Evolutionary conservation across 2,797 vertebrate genomes (phyloP).

Genomic region (Coreius guichenoti): DNA sequence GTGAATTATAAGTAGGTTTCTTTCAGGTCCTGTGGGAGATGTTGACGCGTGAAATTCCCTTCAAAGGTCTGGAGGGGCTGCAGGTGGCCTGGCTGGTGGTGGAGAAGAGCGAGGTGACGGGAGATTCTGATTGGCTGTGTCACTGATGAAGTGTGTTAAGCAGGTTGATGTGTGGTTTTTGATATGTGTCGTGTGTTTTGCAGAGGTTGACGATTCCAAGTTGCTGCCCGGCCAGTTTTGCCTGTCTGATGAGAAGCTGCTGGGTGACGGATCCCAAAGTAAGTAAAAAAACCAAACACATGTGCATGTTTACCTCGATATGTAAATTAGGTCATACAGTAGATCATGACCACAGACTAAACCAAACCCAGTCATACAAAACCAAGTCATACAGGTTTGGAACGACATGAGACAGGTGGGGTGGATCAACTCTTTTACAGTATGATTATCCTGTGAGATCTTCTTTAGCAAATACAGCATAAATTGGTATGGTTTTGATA

Average conservation of each 20-base stretch:
- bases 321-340: neutral
- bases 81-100: conserved; percentile 99
- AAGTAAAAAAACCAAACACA: conserved; percentile 55
- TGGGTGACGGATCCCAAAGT: conserved; percentile 94
- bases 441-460: neutral
- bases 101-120: conserved; percentile 96
- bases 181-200: conserved; percentile 58
- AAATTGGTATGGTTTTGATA: neutral
- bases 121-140: neutral
- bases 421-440: neutral
- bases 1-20: neutral
- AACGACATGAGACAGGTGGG: neutral
- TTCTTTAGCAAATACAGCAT: neutral
- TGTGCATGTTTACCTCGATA: neutral
- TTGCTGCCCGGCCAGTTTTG: conserved; percentile 93
- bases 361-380: neutral
- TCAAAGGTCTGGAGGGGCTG: conserved; percentile 98
- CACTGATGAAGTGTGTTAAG: neutral
- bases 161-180: neutral
- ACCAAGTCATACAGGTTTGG: neutral
- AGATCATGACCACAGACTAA: neutral
- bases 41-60: conserved; percentile 97
- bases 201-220: conserved; percentile 98
- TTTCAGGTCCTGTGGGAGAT: conserved; percentile 99
- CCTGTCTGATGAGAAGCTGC: conserved; percentile 91